Conservation (phyloP, 2,888 invertebrate species). For the Phasia obesa region DNA sequence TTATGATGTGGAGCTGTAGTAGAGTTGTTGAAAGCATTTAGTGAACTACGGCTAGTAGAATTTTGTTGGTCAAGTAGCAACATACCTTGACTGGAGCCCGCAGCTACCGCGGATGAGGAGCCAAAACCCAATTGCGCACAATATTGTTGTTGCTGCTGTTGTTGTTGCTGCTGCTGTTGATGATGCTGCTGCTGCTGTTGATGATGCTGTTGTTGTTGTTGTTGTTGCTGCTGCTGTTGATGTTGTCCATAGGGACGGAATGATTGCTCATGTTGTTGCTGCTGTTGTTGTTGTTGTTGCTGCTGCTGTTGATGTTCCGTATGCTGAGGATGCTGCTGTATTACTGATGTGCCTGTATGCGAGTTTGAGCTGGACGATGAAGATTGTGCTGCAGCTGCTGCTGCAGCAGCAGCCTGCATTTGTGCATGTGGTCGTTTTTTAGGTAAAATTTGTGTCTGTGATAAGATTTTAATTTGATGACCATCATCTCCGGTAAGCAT, state of each 20-base stretch:
- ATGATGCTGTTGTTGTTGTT: conserved; percentile 75
- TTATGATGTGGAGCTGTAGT: conserved; percentile 72
- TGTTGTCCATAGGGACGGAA: conserved; percentile 80
- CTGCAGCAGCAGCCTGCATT: conserved; percentile 81
- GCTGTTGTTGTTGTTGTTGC: conserved; percentile 67
- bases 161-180: conserved; percentile 57
- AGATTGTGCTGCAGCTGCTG: conserved; percentile 74
- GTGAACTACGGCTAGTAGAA: conserved; percentile 75
- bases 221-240: conserved; percentile 74
- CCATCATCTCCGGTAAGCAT: conserved; percentile 78
- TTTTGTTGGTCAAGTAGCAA: conserved; percentile 81
- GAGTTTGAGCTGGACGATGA: conserved; percentile 78
- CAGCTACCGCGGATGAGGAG: conserved; percentile 55
- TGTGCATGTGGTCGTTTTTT: conserved; percentile 82
- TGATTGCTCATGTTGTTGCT: conserved; percentile 74
- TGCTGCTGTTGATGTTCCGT: conserved; percentile 69
- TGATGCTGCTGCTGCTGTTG: conserved; percentile 73
- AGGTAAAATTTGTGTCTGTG: conserved; percentile 81
- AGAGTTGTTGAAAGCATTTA: conserved; percentile 77
- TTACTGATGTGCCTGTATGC: conserved; percentile 77
- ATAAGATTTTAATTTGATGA: conserved; percentile 81
- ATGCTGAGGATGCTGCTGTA: conserved; percentile 74
- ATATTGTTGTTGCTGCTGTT: conserved; percentile 75
- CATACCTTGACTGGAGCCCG: conserved; percentile 80
- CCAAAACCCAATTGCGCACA: conserved; percentile 77